A percentile compares a stretch with the other conserved stretches of the same genome.
phyloP scores from a whole-genome alignment of 2,797 vertebrate genomes.

The Gambusia yucatana region DNA sequence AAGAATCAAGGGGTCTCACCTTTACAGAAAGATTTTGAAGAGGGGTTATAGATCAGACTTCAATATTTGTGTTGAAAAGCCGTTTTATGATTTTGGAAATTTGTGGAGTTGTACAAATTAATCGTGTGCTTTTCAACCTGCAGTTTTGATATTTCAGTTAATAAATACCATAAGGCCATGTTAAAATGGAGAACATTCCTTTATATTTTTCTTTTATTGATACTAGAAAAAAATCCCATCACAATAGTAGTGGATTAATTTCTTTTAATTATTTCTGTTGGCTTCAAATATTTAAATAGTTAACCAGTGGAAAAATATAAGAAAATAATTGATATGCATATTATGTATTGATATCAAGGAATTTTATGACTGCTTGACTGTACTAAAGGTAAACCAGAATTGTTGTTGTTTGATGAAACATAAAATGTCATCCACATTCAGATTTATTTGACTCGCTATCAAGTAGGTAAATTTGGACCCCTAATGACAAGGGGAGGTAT shows the following conservation, averaged over 20 bases:
- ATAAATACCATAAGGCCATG: background rate
- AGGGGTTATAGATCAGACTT: constrained; percentile 47
- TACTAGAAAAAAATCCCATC: background rate
- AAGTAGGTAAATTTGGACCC: background rate
- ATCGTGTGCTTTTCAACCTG: background rate
- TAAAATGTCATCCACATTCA: background rate
- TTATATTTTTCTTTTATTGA: background rate
- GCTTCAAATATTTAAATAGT: background rate
- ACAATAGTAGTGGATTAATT: background rate
- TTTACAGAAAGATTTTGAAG: constrained; percentile 37
- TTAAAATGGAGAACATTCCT: background rate
- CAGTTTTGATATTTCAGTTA: background rate
- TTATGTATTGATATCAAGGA: background rate
- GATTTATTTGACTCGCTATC: background rate
- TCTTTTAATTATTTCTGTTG: background rate
- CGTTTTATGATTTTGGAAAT: constrained; percentile 15
- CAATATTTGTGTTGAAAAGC: constrained; percentile 22
- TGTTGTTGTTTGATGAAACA: background rate
- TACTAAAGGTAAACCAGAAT: background rate
- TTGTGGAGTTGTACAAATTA: background rate
- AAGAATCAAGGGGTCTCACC: constrained; percentile 31
- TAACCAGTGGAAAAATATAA: background rate
- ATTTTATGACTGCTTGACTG: background rate
- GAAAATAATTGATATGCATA: background rate
- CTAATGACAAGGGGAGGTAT: background rate